These are phyloP conservation scores for Astreopora myriophthalma DNA, from an alignment of 64 coral and sea anemone species.

Conservation along the genomic window DNA sequence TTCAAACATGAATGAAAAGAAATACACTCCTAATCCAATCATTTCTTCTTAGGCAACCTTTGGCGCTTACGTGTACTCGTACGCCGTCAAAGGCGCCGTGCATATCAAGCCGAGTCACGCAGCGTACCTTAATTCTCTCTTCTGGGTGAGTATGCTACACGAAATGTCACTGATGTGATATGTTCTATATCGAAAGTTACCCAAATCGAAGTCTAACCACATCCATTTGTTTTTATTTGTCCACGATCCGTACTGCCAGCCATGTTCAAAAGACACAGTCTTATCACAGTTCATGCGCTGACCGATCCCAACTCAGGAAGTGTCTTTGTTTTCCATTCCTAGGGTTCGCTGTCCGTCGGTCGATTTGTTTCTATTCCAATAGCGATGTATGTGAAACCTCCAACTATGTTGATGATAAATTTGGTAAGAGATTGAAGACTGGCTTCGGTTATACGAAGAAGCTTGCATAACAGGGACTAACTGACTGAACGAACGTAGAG, in stretches of 20 bases:
- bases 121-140: conserved; percentile 93
- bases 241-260: no score
- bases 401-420: conserved; percentile 90
- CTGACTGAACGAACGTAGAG: no score
- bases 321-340: background rate
- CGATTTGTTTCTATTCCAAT: conserved; percentile 82
- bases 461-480: no score
- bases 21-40: no score
- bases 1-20: no score
- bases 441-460: no score
- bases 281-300: no score
- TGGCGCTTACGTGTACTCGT: conserved; percentile 88
- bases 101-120: conserved; percentile 74
- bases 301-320: background rate
- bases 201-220: no score
- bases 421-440: conserved; percentile 44
- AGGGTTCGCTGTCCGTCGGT: conserved; percentile 84
- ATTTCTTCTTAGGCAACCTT: conserved; percentile 71
- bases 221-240: no score
- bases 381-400: conserved; percentile 83
- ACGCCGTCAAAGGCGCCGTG: conserved; percentile 78
- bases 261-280: no score
- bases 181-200: no score
- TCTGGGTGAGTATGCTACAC: conserved; percentile 71
- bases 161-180: background rate